Evolutionary conservation across 2,888 invertebrate species (phyloP), one percentile per base, ranked within the genome.

Genomic region (Imbricaverruca yamaguchii): DNA sequence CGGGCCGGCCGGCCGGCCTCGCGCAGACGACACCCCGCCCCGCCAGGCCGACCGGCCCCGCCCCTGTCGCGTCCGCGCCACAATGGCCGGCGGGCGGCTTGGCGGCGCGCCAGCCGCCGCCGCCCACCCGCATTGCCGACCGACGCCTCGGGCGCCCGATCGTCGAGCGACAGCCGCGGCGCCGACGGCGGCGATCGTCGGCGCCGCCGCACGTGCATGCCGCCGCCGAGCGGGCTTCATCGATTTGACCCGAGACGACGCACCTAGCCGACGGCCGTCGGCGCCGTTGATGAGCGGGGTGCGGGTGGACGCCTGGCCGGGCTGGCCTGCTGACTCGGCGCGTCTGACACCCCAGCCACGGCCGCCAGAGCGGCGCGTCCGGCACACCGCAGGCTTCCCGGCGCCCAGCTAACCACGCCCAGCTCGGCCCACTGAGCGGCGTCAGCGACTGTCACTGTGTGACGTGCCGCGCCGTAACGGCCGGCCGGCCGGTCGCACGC

Each of bases 201-300:
- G 61, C 61, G 61, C 61, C 61, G 18, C 18, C 18, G 61, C 61
- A 61, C 61, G 61, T 61, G 61, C 61, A 61, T 39, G 61, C 61
- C 61, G 15, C 11, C 57, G 65, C 74, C 61, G 80, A 81, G 56
- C 80, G 67, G 67, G 77, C 80, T 84, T 82, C 82, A 85, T 85
- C 85, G 85, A 85, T 84, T 87, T 87, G 82, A 87, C 85, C 82
- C 39, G 39, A 39, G 39, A 39, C 39, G 39, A 39, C 39, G 39
- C 39, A 39, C 39, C 39, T 39, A 39, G 39, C 39, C 39, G 4
- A 39, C 39, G 4, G 2, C 39, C 39, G 39, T 39, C 39, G 39
- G 39, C 4, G 39, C 39, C 39, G 39, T 39, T 39, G 39, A 39
- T 39, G 39, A 39, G 39, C 39, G 4, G 39, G 39, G 39, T 4